phyloP scores from a whole-genome alignment of 2,113 vertebrate genomes.

The Trematocara zebra region DNA sequence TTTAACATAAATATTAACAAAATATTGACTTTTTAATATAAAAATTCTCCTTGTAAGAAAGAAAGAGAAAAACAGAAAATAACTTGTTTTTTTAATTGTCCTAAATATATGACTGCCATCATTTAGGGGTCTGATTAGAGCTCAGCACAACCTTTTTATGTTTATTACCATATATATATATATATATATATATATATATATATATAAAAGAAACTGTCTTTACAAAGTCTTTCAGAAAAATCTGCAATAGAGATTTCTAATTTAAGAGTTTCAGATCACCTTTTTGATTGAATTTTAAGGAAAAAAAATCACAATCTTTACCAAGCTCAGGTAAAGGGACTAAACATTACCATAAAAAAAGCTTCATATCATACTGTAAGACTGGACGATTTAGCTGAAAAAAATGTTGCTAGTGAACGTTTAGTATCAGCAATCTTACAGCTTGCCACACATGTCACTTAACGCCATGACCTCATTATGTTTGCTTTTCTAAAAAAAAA shows the following conservation, averaged over 20 bases:
- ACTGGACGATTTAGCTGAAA: neutral
- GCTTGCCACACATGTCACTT: neutral
- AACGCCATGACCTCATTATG: neutral
- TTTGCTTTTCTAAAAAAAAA: neutral
- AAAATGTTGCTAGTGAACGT: neutral
- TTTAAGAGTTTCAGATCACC: neutral
- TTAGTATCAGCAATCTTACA: neutral
- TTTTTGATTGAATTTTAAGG: neutral
- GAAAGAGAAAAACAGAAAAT: neutral
- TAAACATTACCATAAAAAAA: neutral
- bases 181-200: neutral
- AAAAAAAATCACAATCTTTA: neutral
- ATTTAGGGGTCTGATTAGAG: neutral
- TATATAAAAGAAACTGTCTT: neutral
- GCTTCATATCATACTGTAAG: neutral
- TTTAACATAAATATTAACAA: neutral
- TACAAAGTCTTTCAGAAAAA: fast-evolving
- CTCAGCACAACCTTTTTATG: neutral
- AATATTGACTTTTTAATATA: neutral
- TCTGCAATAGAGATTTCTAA: neutral
- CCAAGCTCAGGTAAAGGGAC: neutral
- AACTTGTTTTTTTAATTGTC: neutral
- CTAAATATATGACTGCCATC: neutral
- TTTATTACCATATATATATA: neutral
- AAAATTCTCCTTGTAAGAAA: neutral